Percentiles rank a stretch among this genome's conserved stretches.
These are phyloP conservation scores for Bradypodion ventrale DNA, from an alignment of 2,797 vertebrate genomes.

Conservation along the genomic window DNA sequence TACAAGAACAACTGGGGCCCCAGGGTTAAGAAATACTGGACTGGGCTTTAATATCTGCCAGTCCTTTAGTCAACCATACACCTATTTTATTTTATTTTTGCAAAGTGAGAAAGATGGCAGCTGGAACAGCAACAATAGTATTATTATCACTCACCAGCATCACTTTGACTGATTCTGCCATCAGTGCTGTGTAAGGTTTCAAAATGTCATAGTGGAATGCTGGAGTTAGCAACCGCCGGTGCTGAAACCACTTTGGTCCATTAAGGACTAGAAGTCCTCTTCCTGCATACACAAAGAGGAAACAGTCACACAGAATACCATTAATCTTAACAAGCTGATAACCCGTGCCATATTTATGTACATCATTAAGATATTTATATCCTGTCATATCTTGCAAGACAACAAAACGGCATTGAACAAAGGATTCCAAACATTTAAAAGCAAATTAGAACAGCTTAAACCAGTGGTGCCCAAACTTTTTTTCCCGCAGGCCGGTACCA, in stretches of 20 bases:
- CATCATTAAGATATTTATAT: too few species aligned
- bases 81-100: too few species aligned
- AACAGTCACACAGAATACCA: not conserved
- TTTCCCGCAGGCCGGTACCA: too few species aligned
- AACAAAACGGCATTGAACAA: too few species aligned
- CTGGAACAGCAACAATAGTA: not conserved
- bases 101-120: too few species aligned
- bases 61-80: not conserved
- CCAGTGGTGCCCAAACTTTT: too few species aligned
- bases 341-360: too few species aligned
- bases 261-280: conserved; percentile 81
- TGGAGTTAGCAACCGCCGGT: conserved; percentile 83
- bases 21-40: too few species aligned
- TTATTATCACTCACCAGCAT: conserved; percentile 82
- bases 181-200: conserved; percentile 81
- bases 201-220: conserved; percentile 87
- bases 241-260: conserved; percentile 84
- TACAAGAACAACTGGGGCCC: too few species aligned
- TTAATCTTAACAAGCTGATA: not conserved
- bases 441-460: too few species aligned
- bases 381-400: too few species aligned
- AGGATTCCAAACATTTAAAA: too few species aligned
- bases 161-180: conserved; percentile 71
- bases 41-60: not conserved
- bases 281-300: conserved; percentile 67